Evolutionary conservation across 2,888 invertebrate species (phyloP).

Genomic region (Hipparchia sbordonii): DNA sequence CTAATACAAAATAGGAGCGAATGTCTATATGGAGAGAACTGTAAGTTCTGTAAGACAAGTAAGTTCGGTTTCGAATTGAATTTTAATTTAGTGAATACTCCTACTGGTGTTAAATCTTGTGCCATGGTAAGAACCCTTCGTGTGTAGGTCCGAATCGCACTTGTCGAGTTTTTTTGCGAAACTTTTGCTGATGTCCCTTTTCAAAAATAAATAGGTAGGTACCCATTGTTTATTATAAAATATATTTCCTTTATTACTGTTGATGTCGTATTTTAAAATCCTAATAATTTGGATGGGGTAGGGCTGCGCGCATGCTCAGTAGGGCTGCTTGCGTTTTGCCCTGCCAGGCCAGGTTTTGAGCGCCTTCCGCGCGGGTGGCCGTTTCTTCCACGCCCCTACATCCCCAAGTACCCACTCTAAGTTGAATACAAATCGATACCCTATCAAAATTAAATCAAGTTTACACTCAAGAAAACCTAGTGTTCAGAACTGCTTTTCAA

Average conservation of each 20-base stretch:
- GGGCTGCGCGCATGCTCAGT: slow-evolving; percentile 69
- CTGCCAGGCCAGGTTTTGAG: slow-evolving; percentile 60
- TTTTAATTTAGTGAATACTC: too few species aligned
- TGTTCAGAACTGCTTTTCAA: slow-evolving; percentile 24
- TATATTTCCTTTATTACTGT: background rate
- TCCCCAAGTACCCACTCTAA: slow-evolving; percentile 40
- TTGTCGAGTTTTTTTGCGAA: too few species aligned
- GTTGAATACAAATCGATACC: slow-evolving; percentile 69
- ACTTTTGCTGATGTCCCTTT: too few species aligned
- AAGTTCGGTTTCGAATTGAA: too few species aligned
- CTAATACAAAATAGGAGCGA: too few species aligned
- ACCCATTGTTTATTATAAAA: too few species aligned
- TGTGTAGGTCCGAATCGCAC: too few species aligned
- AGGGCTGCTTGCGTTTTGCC: slow-evolving; percentile 62
- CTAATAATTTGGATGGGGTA: slow-evolving; percentile 51
- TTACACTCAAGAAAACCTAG: slow-evolving; percentile 27
- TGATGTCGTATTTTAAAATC: slow-evolving; percentile 6
- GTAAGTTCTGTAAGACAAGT: too few species aligned
- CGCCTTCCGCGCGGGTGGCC: slow-evolving; percentile 66
- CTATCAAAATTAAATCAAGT: slow-evolving; percentile 49
- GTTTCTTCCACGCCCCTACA: slow-evolving; percentile 51
- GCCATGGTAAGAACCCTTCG: too few species aligned
- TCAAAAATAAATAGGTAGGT: too few species aligned
- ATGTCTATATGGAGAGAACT: too few species aligned
- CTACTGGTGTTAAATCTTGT: too few species aligned